These are phyloP conservation scores for Portunus trituberculatus DNA, from an alignment of 1,140 invertebrate genomes.

Conservation along the genomic window DNA sequence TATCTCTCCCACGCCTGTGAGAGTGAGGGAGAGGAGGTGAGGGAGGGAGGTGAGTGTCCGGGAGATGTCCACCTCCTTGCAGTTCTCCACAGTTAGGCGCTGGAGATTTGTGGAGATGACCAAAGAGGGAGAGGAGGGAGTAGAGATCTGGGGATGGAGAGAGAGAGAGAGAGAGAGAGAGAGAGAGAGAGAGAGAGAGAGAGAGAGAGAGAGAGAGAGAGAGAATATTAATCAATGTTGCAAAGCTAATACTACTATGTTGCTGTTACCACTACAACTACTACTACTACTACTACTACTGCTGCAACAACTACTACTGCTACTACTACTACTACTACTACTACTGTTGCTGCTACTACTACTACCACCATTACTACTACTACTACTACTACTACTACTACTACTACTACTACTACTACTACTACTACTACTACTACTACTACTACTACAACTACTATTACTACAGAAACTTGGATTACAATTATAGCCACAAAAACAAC, in stretches of 20 bases:
- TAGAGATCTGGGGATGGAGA: neutral
- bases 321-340: no score
- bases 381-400: neutral
- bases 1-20: neutral
- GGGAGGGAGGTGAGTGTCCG: neutral
- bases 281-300: neutral
- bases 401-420: slow-evolving; percentile 17
- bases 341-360: slow-evolving; percentile 1
- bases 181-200: neutral
- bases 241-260: neutral
- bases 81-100: neutral
- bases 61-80: neutral
- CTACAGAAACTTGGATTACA: no score
- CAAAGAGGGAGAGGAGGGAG: neutral
- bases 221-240: no score
- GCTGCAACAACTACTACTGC: neutral
- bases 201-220: slow-evolving; percentile 24
- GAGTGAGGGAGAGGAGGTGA: slow-evolving; percentile 7
- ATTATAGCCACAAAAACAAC: no score
- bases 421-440: slow-evolving; percentile 5
- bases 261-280: neutral
- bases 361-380: no score
- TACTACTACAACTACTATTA: no score
- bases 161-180: neutral
- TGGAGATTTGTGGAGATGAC: neutral